Conservation (phyloP, 1,140 invertebrate species). For the Lethrus apterus region DNA sequence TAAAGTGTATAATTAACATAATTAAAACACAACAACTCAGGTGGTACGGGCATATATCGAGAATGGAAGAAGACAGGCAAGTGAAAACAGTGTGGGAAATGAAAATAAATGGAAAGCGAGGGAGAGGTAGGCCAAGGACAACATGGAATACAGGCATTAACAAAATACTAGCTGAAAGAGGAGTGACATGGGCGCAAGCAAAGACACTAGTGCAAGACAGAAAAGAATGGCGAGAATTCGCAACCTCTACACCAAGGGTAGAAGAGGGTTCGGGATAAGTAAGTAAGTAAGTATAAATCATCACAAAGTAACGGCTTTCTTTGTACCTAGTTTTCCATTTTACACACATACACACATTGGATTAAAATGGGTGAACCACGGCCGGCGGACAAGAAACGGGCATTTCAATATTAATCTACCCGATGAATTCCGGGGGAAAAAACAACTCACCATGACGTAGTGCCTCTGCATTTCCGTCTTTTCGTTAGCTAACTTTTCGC, state of each 20-base stretch:
- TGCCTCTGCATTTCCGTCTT: slow-evolving; percentile 97
- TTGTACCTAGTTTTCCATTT: no score
- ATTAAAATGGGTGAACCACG: no score
- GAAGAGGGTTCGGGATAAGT: no score
- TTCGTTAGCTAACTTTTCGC: slow-evolving; percentile 90
- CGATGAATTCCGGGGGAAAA: neutral
- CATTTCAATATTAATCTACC: neutral
- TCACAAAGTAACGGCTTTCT: no score
- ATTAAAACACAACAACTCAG: no score
- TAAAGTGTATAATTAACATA: no score
- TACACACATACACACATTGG: no score
- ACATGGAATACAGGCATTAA: neutral
- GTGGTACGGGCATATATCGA: neutral
- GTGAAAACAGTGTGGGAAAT: neutral
- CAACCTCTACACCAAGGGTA: no score
- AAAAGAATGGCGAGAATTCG: no score
- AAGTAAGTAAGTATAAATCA: no score
- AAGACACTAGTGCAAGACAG: no score
- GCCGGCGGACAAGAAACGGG: neutral
- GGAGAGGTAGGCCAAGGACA: neutral
- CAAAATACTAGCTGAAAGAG: slow-evolving; percentile 1
- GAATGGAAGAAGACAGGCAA: neutral
- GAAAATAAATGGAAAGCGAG: neutral
- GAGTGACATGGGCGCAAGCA: neutral
- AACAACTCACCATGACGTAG: slow-evolving; percentile 86